A percentile compares a stretch with the other conserved stretches of the same genome.
These are phyloP conservation scores for Stichopus horrens DNA, from an alignment of 53 echinoderm and acorn worm species.

Conservation along the genomic window DNA sequence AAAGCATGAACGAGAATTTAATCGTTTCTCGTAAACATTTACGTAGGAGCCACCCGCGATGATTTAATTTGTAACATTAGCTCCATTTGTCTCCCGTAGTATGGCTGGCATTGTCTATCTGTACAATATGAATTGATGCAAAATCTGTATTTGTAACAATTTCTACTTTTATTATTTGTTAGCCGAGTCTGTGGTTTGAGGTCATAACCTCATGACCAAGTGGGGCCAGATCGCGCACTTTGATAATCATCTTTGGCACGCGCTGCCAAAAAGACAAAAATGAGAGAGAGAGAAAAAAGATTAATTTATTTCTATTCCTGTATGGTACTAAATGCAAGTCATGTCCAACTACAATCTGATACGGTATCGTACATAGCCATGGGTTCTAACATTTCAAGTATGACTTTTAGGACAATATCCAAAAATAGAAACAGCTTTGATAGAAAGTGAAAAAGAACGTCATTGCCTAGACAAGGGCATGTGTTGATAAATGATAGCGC, in stretches of 20 bases:
- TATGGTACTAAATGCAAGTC: too few relatives aligned
- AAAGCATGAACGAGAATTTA: conserved; percentile 3
- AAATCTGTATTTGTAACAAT: conserved; percentile 9
- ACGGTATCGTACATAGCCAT: too few relatives aligned
- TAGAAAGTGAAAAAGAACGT: too few relatives aligned
- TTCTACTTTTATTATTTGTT: conserved; percentile 17
- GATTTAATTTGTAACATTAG: conserved; percentile 26
- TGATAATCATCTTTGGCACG: background rate
- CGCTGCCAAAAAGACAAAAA: background rate
- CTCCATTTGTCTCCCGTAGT: background rate
- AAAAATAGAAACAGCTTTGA: too few relatives aligned
- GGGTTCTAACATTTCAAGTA: too few relatives aligned
- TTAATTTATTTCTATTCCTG: too few relatives aligned
- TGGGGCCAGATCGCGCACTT: background rate
- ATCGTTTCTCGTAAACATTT: conserved; percentile 29
- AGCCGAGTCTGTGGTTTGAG: conserved; percentile 11
- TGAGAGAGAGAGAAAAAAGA: background rate
- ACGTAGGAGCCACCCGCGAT: conserved; percentile 33
- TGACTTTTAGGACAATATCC: too few relatives aligned
- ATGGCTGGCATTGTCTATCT: conserved; percentile 24
- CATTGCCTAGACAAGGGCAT: too few relatives aligned
- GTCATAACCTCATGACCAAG: conserved; percentile 24
- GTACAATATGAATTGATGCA: background rate
- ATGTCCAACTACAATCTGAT: too few relatives aligned
- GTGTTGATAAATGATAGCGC: too few relatives aligned